Base-by-base conservation (phyloP, 1,140 invertebrate genomes). In the Nymphalis io region DNA sequence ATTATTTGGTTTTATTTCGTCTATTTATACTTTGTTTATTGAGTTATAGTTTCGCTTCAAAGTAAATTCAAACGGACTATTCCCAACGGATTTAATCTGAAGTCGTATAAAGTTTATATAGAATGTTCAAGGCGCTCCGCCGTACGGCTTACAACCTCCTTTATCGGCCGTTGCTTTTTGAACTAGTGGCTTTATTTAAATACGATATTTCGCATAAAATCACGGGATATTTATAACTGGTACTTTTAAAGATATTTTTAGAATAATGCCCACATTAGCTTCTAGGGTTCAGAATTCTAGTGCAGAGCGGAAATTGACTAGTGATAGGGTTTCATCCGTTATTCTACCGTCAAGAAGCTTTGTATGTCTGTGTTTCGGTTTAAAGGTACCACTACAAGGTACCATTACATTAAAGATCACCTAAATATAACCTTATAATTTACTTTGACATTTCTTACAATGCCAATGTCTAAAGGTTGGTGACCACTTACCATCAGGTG, bases 41-140 rank as follows among this genome's bases (percentile, higher is more conserved):
- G 60, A 20, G 20, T 58, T 12, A 63, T 23, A 21, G 18, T 53
- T 53, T 21, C 11, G 48, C 40, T 4, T 13, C n/a, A 6, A 53
- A 53, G 11, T 53, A 53, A 53, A 53, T 53, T 38, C 18, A 62
- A 51, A 62, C 21, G n/a, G 15, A 23, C 61, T 23, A 27, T 61
- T 61, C 60, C 40, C 60, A 40, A 20, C 46, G 40, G 60, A n/a
- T 61, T 46, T 61, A 48, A 61, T 46, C 40, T 16, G 40, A 44
- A 61, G 21, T 61, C 60, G 42, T 61, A 61, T 21, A 61, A 61
- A 23, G n/a, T 63, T 66, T 44, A 2, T 21, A 21, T 2, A 53
- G 18, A 21, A 53, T 53, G 48, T 53, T 53, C 20, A 21, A 21
- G 20, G 48, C 48, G 8, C 20, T 53, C 18, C 3, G 48, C 1